A percentile compares a stretch with the other conserved stretches of the same genome.
Conservation (phyloP, 2,113 vertebrate species). For the Pipa parva region DNA sequence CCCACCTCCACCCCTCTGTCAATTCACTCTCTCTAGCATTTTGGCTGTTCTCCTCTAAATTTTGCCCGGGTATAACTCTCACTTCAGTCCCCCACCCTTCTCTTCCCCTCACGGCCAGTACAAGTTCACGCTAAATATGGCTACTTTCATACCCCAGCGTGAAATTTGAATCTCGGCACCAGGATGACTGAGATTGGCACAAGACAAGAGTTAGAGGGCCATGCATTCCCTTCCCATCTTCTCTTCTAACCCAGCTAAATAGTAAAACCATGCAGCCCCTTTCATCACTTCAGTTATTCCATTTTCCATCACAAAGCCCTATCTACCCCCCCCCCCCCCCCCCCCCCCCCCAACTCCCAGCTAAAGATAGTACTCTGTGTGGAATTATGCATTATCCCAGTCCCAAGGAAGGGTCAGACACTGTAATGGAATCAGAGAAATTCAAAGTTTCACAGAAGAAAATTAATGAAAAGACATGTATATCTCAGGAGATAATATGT, state of each 20-base stretch:
- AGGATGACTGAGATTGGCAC: slow-evolving; percentile 80
- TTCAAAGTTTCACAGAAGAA: no score
- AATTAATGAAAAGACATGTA: no score
- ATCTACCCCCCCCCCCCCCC: not conserved
- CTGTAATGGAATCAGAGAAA: no score
- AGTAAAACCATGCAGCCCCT: slow-evolving; percentile 52
- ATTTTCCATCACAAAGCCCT: not conserved
- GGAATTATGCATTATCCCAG: not conserved
- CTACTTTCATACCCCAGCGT: slow-evolving; percentile 63
- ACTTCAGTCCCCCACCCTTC: slow-evolving; percentile 10
- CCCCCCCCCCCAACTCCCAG: no score
- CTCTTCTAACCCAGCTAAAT: slow-evolving; percentile 58
- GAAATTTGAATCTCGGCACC: slow-evolving; percentile 85
- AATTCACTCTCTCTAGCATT: slow-evolving; percentile 18
- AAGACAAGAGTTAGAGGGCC: slow-evolving; percentile 63
- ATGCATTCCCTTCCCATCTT: slow-evolving; percentile 57
- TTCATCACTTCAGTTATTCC: not conserved
- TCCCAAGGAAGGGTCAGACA: not conserved
- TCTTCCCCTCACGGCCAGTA: slow-evolving; percentile 33
- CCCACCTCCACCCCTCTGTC: not conserved
- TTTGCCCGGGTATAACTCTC: not conserved
- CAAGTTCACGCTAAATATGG: slow-evolving; percentile 77
- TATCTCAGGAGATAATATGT: no score
- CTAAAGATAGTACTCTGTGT: not conserved
- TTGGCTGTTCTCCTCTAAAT: slow-evolving; percentile 19